Conservation (phyloP, 1,140 invertebrate species). For the Oedothorax gibbosus region DNA sequence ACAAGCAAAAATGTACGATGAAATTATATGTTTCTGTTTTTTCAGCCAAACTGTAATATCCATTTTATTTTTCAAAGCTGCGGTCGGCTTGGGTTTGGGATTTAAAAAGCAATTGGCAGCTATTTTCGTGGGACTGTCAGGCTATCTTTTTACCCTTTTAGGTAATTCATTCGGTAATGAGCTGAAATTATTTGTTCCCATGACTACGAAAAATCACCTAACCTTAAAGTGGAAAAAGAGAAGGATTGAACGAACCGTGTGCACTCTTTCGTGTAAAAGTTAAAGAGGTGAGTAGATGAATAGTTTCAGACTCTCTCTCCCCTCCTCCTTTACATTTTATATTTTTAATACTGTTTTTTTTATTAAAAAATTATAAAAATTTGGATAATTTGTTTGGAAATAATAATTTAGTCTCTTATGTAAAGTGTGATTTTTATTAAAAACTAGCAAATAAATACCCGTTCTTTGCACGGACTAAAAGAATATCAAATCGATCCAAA, state of each 20-base stretch:
- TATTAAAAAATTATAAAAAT: too few relatives aligned
- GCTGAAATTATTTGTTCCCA: constrained; percentile 43
- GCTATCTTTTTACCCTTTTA: constrained; percentile 43
- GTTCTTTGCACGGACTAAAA: too few relatives aligned
- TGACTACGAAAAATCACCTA: constrained; percentile 21
- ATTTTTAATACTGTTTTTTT: too few relatives aligned
- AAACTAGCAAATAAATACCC: too few relatives aligned
- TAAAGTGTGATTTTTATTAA: too few relatives aligned
- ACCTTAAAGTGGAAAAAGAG: constrained; percentile 9
- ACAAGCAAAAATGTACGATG: too few relatives aligned
- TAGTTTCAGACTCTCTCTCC: too few relatives aligned
- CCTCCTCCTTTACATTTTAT: too few relatives aligned
- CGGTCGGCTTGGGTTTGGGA: constrained; percentile 25
- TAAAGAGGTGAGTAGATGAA: neutral
- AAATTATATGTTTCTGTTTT: too few relatives aligned
- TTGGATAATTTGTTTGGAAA: too few relatives aligned
- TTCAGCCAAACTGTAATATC: neutral
- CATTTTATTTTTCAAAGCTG: constrained; percentile 9
- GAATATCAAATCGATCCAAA: too few relatives aligned
- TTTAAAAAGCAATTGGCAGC: constrained; percentile 26
- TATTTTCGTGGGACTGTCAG: constrained; percentile 3
- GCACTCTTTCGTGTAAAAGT: neutral
- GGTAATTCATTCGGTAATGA: constrained; percentile 42
- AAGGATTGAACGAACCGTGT: neutral
- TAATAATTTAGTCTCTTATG: too few relatives aligned